phyloP scores from a whole-genome alignment of 2,888 invertebrate species.

The Xanthia togata region DNA sequence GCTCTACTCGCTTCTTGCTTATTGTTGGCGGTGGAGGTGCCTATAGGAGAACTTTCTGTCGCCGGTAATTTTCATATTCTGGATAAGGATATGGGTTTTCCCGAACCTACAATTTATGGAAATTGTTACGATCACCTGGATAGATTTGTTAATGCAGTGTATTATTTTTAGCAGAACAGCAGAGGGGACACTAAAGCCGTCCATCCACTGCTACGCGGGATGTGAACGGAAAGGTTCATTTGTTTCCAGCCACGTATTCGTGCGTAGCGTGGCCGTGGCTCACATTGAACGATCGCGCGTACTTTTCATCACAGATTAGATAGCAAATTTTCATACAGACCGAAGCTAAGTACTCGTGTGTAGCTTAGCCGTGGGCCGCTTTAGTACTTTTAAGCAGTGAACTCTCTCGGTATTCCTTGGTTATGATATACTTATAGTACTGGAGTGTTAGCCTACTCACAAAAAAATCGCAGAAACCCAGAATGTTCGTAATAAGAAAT shows the following conservation, averaged over 20 bases:
- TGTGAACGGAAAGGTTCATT: background rate
- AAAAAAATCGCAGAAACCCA: background rate
- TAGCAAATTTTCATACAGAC: background rate
- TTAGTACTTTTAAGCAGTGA: background rate
- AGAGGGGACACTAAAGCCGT: background rate
- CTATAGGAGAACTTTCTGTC: background rate
- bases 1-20: background rate
- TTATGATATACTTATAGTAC: background rate
- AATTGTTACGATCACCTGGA: background rate
- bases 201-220: background rate
- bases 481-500: background rate
- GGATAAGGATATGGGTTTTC: background rate
- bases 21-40: background rate
- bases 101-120: background rate
- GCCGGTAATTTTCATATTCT: background rate
- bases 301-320: too few relatives aligned
- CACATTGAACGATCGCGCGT: background rate
- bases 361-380: background rate
- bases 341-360: background rate
- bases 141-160: background rate
- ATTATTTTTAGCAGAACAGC: background rate
- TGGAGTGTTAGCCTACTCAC: background rate
- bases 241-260: background rate
- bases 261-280: background rate
- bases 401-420: background rate